A percentile compares a stretch with the other conserved stretches of the same genome.
Conservation (phyloP, 2,888 invertebrate genomes). For the Cacoxenus indagator region DNA sequence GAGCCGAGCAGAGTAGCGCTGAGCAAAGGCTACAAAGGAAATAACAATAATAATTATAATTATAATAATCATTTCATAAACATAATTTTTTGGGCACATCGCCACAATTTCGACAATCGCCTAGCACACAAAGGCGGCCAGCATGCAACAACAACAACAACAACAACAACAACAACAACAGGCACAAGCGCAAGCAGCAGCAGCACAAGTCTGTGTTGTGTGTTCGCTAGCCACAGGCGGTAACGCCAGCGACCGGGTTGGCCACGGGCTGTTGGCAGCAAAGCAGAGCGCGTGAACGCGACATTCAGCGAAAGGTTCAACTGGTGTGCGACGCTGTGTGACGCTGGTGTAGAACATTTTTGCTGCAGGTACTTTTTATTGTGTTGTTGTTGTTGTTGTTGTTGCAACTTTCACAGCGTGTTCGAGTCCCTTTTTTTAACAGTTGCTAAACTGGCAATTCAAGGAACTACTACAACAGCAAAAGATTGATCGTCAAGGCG, state of each 20-base stretch:
- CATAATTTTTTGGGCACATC: conserved; percentile 56
- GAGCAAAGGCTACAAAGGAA: conserved; percentile 26
- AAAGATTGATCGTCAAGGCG: conserved; percentile 16
- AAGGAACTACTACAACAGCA: not conserved
- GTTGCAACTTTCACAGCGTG: not conserved
- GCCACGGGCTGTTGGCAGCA: too few species aligned
- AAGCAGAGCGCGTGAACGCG: too few species aligned
- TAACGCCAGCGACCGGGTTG: too few species aligned
- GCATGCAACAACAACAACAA: not conserved
- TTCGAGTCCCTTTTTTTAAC: conserved; percentile 37
- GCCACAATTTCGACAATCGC: conserved; percentile 7
- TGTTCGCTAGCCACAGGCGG: too few species aligned
- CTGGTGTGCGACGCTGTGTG: too few species aligned
- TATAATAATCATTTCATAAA: conserved; percentile 68
- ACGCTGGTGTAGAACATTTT: too few species aligned
- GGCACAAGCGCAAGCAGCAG: not conserved
- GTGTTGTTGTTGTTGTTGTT: not conserved
- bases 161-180: not conserved
- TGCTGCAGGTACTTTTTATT: not conserved
- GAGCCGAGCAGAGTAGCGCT: conserved; percentile 43
- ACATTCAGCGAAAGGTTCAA: too few species aligned
- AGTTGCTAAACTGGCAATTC: conserved; percentile 46
- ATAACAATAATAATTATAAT: conserved; percentile 55
- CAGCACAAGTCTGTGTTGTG: not conserved
- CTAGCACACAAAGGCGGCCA: conserved; percentile 18